These are phyloP conservation scores for Peromyscus nudipes DNA, from an alignment of 2,797 vertebrate genomes.

Conservation along the genomic window DNA sequence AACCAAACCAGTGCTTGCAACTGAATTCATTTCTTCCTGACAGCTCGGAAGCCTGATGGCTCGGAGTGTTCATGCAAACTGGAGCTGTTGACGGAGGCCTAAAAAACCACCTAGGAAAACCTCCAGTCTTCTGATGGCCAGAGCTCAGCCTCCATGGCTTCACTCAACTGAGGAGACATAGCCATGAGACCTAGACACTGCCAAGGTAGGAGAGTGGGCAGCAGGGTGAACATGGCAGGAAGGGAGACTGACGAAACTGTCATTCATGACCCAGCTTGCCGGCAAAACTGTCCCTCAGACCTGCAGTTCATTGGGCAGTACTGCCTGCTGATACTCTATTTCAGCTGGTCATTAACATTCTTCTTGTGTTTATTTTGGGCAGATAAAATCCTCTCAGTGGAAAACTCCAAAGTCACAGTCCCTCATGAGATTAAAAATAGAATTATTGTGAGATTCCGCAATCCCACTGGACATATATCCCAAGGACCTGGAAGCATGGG, in stretches of 20 bases:
- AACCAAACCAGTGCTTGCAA: background rate
- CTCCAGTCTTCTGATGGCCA: background rate
- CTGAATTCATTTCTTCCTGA: background rate
- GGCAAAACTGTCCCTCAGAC: background rate
- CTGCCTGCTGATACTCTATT: background rate
- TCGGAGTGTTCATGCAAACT: too few relatives aligned
- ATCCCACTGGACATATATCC: background rate
- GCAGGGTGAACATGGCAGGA: background rate
- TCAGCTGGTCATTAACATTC: background rate
- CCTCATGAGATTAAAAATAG: background rate
- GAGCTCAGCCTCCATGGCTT: background rate
- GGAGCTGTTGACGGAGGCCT: background rate
- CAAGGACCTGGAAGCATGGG: background rate
- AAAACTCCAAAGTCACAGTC: background rate
- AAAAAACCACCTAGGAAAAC: background rate
- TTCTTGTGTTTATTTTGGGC: constrained; percentile 30
- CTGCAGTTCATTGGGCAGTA: background rate
- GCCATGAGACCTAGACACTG: background rate
- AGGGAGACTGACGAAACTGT: background rate
- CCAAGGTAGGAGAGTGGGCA: background rate
- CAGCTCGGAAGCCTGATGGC: background rate
- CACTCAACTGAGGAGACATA: background rate
- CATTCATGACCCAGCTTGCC: background rate
- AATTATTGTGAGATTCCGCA: background rate
- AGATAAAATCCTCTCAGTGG: background rate